Percentiles rank a stretch among this genome's conserved stretches.
Conservation (phyloP, 30 jellyfish, hydroid and myxozoan genomes). For the Cassiopea andromeda region DNA sequence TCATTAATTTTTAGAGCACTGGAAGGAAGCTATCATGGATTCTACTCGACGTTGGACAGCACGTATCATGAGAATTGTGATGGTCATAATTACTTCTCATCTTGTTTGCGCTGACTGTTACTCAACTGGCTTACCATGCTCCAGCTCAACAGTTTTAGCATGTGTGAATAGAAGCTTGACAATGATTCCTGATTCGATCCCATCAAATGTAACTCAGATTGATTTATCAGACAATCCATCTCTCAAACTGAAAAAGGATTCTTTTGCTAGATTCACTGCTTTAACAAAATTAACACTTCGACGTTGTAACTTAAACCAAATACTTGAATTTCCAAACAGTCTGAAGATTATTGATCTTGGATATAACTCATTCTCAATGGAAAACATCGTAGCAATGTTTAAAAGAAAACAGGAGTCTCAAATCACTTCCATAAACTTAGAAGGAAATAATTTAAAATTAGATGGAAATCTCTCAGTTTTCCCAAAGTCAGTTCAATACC, state of each 20-base stretch:
- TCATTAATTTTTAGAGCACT: too few species aligned
- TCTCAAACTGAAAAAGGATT: neutral
- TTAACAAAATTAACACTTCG: neutral
- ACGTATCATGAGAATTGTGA: too few species aligned
- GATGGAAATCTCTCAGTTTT: constrained; percentile 27
- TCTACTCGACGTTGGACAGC: too few species aligned
- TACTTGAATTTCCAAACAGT: neutral
- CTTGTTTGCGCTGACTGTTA: neutral
- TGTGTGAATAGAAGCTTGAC: neutral
- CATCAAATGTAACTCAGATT: neutral
- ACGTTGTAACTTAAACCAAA: neutral
- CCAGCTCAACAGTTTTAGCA: neutral
- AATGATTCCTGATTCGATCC: neutral
- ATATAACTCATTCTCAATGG: neutral
- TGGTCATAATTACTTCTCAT: too few species aligned
- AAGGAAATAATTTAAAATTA: neutral
- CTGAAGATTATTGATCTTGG: neutral
- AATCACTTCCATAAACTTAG: neutral
- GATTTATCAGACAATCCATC: constrained; percentile 8
- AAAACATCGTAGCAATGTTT: neutral
- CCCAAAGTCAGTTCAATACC: neutral
- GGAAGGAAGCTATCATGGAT: too few species aligned
- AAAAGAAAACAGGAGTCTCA: neutral
- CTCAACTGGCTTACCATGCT: neutral
- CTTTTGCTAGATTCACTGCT: constrained; percentile 1